Evolutionary conservation across 2,888 invertebrate genomes (phyloP), one percentile per base, ranked within the genome.

Genomic region (Carpatolechia fugitivella): DNA sequence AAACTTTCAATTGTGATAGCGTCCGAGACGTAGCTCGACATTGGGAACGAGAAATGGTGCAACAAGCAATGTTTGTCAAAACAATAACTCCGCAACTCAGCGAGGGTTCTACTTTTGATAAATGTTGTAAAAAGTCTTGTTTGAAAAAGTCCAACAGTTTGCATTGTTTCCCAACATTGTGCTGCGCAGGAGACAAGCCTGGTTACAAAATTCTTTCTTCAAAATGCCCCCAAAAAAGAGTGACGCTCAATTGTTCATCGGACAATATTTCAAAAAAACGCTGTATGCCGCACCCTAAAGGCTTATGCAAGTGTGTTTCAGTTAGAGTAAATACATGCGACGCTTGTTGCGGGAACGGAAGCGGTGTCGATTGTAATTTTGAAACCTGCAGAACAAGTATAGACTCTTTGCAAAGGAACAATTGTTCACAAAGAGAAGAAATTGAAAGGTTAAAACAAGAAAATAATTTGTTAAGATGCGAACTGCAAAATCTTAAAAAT

Each of bases 41-140:
- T 1, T 89, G 87, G 86, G 74, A 85, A 60, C 65, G 66, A 6
- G 84, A 88, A 58, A 80, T 89, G 44, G 58, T 79, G 7, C 70
- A 83, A 24, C 79, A 87, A 65, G 74, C 82, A 8, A 47, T 72
- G 35, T 71, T 71, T 51, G 72, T 86, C 0, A 83, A 76, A 70
- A 78, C 70, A 52, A 54, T 73, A 3, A 65, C 67, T 0, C 69
- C 50, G 16, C 8, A 50, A 50, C 20, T 35, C 7, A n/a, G 49
- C 49, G 5, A 10, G 8, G 11, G 35, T 1, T 1, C 3, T 41
- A 11, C 3, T 16, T 75, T 18, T 57, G 62, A 24, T 13, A n/a
- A 66, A 35, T 20, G 55, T 52, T 50, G 36, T 36, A 35, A 55
- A 44, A 38, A 61, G 54, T 52, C 48, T 52, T 31, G 13, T 33